phyloP scores from a whole-genome alignment of 1,140 invertebrate genomes.

The Prorops nasuta region DNA sequence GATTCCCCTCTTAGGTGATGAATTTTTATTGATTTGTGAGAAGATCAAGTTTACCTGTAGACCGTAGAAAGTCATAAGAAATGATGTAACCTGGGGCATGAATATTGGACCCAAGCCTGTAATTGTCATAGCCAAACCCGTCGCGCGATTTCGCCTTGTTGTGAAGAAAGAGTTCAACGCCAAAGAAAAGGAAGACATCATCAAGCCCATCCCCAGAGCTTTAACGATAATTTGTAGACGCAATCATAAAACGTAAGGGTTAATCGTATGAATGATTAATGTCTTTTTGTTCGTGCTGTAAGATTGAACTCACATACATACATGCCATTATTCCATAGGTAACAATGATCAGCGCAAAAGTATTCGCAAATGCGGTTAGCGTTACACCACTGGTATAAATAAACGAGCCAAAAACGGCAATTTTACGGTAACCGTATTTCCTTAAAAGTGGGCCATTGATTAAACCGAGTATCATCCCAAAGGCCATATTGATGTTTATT shows the following conservation, averaged over 20 bases:
- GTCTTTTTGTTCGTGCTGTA: too few species aligned
- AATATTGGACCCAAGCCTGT: conserved; percentile 69
- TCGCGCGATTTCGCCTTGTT: conserved; percentile 62
- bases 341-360: conserved; percentile 12
- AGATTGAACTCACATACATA: conserved; percentile 10
- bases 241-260: too few species aligned
- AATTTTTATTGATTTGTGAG: too few species aligned
- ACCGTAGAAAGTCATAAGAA: conserved; percentile 59
- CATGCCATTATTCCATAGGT: conserved; percentile 19
- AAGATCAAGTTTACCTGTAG: conserved; percentile 54
- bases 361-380: conserved; percentile 14
- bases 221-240: not conserved
- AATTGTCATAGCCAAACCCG: conserved; percentile 65
- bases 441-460: conserved; percentile 57
- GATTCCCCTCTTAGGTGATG: too few species aligned
- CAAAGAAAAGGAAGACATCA: conserved; percentile 65
- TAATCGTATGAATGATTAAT: too few species aligned
- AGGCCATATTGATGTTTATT: conserved; percentile 59
- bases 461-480: conserved; percentile 60
- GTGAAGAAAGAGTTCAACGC: conserved; percentile 69
- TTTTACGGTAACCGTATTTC: conserved; percentile 56
- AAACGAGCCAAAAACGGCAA: conserved; percentile 45
- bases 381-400: conserved; percentile 10
- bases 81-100: conserved; percentile 65
- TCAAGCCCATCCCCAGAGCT: conserved; percentile 65